phyloP scores from a whole-genome alignment of 2,113 vertebrate genomes.

The Ictalurus furcatus region DNA sequence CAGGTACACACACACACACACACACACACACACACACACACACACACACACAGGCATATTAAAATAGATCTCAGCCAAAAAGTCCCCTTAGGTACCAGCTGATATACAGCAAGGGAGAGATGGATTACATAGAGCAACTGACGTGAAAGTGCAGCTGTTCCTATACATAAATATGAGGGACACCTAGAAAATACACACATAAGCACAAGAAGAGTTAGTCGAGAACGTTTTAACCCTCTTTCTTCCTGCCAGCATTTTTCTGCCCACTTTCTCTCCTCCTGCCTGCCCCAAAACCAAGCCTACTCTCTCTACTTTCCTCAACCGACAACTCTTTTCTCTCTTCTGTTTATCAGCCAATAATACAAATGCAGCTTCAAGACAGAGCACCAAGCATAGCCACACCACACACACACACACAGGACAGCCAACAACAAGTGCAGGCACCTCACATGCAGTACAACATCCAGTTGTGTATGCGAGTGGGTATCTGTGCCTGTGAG shows the following conservation, averaged over 20 bases:
- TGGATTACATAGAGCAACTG: conserved; percentile 2
- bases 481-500: neutral
- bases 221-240: neutral
- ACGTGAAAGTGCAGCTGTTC: conserved; percentile 8
- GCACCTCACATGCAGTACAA: conserved; percentile 71
- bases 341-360: conserved; percentile 23
- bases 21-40: neutral
- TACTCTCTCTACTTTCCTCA: conserved; percentile 2
- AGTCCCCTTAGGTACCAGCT: conserved; percentile 21
- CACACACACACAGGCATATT: neutral
- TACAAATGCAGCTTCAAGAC: neutral
- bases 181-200: neutral
- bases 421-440: conserved; percentile 65
- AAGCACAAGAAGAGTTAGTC: neutral
- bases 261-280: conserved; percentile 58
- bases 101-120: neutral
- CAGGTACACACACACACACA: neutral
- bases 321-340: neutral
- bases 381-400: neutral
- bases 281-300: neutral
- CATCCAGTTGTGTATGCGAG: conserved; percentile 60
- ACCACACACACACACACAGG: conserved; percentile 35
- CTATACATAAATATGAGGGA: conserved; percentile 31
- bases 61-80: conserved; percentile 8
- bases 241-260: conserved; percentile 37